Base-by-base conservation (phyloP, 2,888 invertebrate genomes). In the Tridacna gigas region DNA sequence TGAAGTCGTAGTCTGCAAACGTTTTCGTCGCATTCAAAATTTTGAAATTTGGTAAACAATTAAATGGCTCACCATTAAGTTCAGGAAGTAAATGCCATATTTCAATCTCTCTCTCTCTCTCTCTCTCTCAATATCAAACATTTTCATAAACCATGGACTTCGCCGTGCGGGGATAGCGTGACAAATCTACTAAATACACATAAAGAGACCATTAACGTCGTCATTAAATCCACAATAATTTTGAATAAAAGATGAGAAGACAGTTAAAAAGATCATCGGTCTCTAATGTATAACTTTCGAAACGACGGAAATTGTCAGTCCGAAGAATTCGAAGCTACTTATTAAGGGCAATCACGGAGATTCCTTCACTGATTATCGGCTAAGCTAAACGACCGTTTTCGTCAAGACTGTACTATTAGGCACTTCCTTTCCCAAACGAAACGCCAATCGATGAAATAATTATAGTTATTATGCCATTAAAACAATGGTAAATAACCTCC, bases 401-500 rank as follows among this genome's bases (percentile, higher is more conserved):
- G 45, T 69, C 69, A 11, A 45, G 45, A 37, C 69, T n/a, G 4
- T 47, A 47, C n/a, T 69, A 69, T 69, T 69, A 47, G 18, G 20
- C 12, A 26, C 45, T 18, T 18, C 69, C 20, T 45, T 69, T 20
- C 69, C 69, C n/a, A 12, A 69, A 28, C 20, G 45, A 69, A 71
- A 69, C 69, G 73, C 37, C 74, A 61, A 47, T n/a, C 56, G 73
- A 28, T 56, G 37, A 12, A 67, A 80, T 66, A 79, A 86, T 86
- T 61, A 82, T 80, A 28, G 78, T 82, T 75, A 86, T 86, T 86
- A 86, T 77, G 80, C 67, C 84, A 82, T 86, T 86, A 86, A 82
- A 82, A 86, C 86, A 86, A 86, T 86, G 74, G 71, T 74, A 77
- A 84, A 84, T 84, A 66, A 45, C 69, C 45, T 47, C n/a, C 47